A percentile compares a stretch with the other conserved stretches of the same genome.
These are phyloP conservation scores for Diadophis punctatus DNA, from an alignment of 2,113 vertebrate genomes.

Conservation along the genomic window DNA sequence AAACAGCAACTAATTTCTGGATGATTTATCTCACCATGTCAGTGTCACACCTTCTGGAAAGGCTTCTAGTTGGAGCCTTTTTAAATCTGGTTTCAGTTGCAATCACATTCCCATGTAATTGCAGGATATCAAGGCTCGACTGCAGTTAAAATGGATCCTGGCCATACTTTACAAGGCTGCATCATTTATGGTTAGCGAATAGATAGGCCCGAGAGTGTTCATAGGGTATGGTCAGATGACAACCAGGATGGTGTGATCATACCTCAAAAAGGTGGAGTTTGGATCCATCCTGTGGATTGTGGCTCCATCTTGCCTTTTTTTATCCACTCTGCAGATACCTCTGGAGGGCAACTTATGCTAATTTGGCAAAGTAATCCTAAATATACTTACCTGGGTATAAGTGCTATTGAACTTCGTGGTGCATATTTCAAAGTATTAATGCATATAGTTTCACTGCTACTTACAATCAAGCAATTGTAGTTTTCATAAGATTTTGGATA, in stretches of 20 bases:
- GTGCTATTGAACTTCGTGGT: neutral
- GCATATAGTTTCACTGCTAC: neutral
- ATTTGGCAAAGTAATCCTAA: neutral
- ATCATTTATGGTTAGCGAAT: neutral
- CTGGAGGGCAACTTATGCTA: neutral
- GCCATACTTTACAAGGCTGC: neutral
- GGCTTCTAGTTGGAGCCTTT: slow-evolving; percentile 34
- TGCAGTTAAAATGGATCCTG: neutral
- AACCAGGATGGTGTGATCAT: neutral
- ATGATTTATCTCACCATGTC: slow-evolving; percentile 35
- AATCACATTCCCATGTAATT: neutral
- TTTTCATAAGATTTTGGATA: neutral
- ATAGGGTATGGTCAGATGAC: neutral
- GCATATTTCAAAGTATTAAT: neutral
- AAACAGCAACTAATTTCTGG: slow-evolving; percentile 36
- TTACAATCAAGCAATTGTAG: neutral
- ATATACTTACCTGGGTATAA: neutral
- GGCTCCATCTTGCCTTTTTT: neutral
- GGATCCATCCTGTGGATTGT: neutral
- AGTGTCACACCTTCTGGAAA: slow-evolving; percentile 31
- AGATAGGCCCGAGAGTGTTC: neutral
- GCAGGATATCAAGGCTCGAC: neutral
- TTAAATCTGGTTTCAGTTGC: slow-evolving; percentile 14
- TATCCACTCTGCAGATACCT: neutral
- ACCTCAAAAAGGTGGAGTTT: neutral